Percentiles rank a stretch among this genome's conserved stretches.
These are phyloP conservation scores for Aphidius colemani DNA, from an alignment of 2,888 invertebrate species.

Conservation along the genomic window DNA sequence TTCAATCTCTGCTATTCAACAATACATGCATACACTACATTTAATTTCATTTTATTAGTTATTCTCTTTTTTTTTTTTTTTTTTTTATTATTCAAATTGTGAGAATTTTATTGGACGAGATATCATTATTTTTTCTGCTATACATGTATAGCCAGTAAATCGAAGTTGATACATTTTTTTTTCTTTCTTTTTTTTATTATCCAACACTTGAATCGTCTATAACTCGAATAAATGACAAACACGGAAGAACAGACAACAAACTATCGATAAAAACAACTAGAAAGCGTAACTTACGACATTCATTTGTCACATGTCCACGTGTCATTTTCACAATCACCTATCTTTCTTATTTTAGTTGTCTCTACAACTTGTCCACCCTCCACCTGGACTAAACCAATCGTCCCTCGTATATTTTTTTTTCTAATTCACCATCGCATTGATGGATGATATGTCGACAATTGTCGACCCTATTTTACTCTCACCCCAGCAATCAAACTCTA, in stretches of 20 bases:
- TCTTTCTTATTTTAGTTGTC: too few species aligned
- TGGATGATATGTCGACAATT: neutral
- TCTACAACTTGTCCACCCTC: too few species aligned
- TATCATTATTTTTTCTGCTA: too few species aligned
- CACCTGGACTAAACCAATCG: neutral
- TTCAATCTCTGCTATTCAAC: too few species aligned
- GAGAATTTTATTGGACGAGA: too few species aligned
- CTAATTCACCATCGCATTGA: neutral
- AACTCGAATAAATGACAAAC: neutral
- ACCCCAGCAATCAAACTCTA: constrained; percentile 4
- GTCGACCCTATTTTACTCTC: neutral
- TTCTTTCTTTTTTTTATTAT: too few species aligned
- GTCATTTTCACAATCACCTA: neutral
- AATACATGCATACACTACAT: too few species aligned
- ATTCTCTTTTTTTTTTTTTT: too few species aligned
- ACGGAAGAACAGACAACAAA: neutral
- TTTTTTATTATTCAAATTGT: too few species aligned
- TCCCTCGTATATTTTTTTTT: neutral
- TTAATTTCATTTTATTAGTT: too few species aligned
- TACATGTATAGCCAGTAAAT: neutral
- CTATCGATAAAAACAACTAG: neutral
- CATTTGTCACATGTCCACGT: constrained; percentile 6
- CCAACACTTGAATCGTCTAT: too few species aligned
- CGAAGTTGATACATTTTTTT: neutral
- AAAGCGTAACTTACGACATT: constrained; percentile 2